Percentiles rank a stretch among this genome's conserved stretches.
Conservation (phyloP, 2,797 vertebrate genomes). For the Pygocentrus nattereri region DNA sequence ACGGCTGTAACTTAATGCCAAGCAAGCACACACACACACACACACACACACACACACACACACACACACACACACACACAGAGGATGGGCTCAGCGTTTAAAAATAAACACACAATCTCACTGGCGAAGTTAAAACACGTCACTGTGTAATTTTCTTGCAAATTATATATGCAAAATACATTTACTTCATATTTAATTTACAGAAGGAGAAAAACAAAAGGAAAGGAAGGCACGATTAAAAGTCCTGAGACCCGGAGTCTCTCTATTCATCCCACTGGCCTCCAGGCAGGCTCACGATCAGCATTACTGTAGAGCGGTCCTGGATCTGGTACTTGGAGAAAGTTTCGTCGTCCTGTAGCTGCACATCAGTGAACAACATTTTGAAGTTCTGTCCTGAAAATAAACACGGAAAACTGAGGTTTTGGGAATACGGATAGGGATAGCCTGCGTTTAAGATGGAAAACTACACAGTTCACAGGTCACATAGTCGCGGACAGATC, state of each 20-base stretch:
- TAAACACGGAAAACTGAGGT: too few species aligned
- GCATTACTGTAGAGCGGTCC: slow-evolving; percentile 65
- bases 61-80: neutral
- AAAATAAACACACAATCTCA: too few species aligned
- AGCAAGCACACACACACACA: neutral
- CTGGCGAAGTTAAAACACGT: too few species aligned
- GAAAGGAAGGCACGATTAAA: neutral
- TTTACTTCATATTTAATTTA: neutral
- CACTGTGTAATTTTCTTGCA: too few species aligned
- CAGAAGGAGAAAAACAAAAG: neutral
- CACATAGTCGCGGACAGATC: neutral
- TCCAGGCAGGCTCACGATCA: slow-evolving; percentile 68
- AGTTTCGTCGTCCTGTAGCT: slow-evolving; percentile 45
- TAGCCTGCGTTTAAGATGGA: too few species aligned
- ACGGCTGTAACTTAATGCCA: too few species aligned
- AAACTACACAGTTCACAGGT: neutral
- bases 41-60: neutral
- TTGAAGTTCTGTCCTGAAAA: slow-evolving; percentile 51
- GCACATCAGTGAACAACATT: slow-evolving; percentile 66
- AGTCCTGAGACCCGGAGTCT: slow-evolving; percentile 7
- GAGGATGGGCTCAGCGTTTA: too few species aligned
- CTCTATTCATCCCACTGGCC: neutral
- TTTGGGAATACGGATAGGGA: too few species aligned
- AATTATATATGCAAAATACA: too few species aligned
- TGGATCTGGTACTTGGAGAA: slow-evolving; percentile 67